phyloP scores from a whole-genome alignment of 2,888 invertebrate species.

The Cerastis leucographa region DNA sequence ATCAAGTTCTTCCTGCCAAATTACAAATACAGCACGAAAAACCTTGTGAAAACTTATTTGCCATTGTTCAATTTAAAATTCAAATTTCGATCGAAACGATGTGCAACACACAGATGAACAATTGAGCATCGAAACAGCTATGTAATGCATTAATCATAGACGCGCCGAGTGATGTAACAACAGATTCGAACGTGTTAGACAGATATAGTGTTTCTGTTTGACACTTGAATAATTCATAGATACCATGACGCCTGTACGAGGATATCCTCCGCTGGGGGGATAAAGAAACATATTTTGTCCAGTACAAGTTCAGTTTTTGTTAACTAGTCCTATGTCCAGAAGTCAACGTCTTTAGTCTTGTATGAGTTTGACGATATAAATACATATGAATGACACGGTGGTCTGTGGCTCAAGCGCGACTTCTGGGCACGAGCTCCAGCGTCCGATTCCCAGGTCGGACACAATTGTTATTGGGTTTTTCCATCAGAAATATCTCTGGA shows the following conservation, averaged over 20 bases:
- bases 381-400: no score
- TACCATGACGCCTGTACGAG: background rate
- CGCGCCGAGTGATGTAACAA: background rate
- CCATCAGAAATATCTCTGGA: no score
- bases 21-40: background rate
- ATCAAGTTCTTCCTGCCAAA: background rate
- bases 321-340: no score
- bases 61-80: background rate
- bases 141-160: constrained; percentile 18
- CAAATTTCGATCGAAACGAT: background rate
- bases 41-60: no score
- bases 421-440: no score
- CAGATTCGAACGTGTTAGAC: constrained; percentile 12
- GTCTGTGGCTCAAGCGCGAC: no score
- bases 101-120: background rate
- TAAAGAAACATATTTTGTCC: background rate
- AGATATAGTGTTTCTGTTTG: constrained; percentile 12
- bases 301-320: no score
- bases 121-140: background rate
- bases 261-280: background rate
- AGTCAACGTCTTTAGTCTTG: no score
- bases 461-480: no score
- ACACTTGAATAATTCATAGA: background rate
- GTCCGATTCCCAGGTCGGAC: no score
- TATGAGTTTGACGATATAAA: no score